phyloP scores from a whole-genome alignment of 2,888 invertebrate species.

The Epicampocera succincta region DNA sequence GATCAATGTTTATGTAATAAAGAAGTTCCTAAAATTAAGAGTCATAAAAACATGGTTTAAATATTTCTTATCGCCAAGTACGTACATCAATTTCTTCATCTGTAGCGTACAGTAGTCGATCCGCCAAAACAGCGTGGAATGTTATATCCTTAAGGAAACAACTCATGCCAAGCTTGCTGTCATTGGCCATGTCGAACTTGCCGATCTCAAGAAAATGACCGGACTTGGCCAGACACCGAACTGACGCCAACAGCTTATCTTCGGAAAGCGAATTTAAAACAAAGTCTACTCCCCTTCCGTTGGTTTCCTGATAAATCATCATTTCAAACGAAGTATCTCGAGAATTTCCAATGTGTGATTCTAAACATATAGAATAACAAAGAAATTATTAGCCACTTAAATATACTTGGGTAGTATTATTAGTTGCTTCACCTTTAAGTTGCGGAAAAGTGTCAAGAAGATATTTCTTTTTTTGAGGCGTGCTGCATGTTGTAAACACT shows the following conservation, averaged over 20 bases:
- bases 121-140: slow-evolving; percentile 90
- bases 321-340: slow-evolving; percentile 93
- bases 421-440: slow-evolving; percentile 84
- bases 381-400: background rate
- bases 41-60: background rate
- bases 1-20: slow-evolving; percentile 84
- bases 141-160: slow-evolving; percentile 87
- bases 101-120: slow-evolving; percentile 84
- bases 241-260: slow-evolving; percentile 91
- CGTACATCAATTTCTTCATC: slow-evolving; percentile 80
- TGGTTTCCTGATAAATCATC: slow-evolving; percentile 89
- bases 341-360: slow-evolving; percentile 91
- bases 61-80: background rate
- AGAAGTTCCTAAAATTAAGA: slow-evolving; percentile 80
- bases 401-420: background rate
- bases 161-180: slow-evolving; percentile 86
- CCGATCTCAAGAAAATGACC: slow-evolving; percentile 93
- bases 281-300: slow-evolving; percentile 94
- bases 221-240: slow-evolving; percentile 84
- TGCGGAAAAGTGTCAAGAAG: slow-evolving; percentile 83
- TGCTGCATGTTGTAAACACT: slow-evolving; percentile 88
- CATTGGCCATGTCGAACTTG: slow-evolving; percentile 89
- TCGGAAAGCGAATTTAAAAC: slow-evolving; percentile 95
- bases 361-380: slow-evolving; percentile 64
- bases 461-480: slow-evolving; percentile 85